Evolutionary conservation across 35 echinoderm and acorn worm genomes (phyloP).

Genomic region (Eucidaris tribuloides): DNA sequence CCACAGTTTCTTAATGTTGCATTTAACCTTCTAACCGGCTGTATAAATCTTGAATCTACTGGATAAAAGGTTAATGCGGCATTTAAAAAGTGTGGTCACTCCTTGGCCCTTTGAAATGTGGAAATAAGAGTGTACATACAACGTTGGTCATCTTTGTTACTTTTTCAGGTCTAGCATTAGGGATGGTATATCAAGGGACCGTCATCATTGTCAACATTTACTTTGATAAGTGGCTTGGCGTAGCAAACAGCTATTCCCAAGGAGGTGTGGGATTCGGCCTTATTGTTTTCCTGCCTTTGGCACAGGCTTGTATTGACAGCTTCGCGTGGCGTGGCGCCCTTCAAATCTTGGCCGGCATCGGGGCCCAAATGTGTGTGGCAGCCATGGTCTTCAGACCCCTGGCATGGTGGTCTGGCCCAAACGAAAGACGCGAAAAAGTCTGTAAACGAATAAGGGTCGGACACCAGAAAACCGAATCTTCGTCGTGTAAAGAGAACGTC

Average conservation of each 20-base stretch:
- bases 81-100: no score
- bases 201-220: background rate
- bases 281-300: background rate
- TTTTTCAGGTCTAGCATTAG: background rate
- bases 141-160: no score
- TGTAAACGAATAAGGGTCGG: background rate
- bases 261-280: background rate
- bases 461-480: background rate
- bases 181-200: background rate
- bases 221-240: background rate
- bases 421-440: background rate
- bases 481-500: background rate
- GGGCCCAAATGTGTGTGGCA: background rate
- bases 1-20: no score
- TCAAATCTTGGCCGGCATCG: background rate
- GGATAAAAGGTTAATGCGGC: no score
- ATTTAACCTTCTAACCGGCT: no score
- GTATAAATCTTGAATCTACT: no score
- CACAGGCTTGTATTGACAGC: background rate
- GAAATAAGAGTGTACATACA: no score
- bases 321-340: slow-evolving; percentile 7
- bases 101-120: no score
- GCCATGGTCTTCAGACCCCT: background rate
- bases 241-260: background rate
- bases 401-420: background rate